Base-by-base conservation (phyloP, 2,797 vertebrate genomes). In the Molossus molossus region DNA sequence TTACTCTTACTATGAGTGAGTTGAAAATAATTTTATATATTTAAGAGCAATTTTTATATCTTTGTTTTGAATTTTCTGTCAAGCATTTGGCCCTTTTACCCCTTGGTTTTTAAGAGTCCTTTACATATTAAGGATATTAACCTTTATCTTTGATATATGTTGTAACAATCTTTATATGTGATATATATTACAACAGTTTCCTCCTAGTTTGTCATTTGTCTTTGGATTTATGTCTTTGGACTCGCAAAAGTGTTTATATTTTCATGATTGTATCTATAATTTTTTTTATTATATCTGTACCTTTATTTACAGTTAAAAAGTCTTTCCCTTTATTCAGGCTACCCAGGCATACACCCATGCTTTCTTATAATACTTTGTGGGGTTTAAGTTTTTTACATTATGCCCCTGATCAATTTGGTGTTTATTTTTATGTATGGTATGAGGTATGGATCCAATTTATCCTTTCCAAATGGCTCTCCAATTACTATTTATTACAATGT, bases 401-500 rank as follows among this genome's bases (percentile, higher is more conserved):
- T 13, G 29, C 64, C 13, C 14, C 14, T 65, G 64, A 65, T 65
- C 64, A 29, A 65, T 65, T 65, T 65, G 64, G 27, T 65, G 29
- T 65, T 65, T 65, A n/a, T 65, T 65, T 6, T 65, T 65, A 5
- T n/a, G 14, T 65, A 8, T 65, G 64, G 14, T 15, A 65, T 65
- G 64, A 65, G 14, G 64, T 65, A 15, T n/a, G 27, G 27, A n/a
- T 65, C 27, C 29, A n/a, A n/a, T 65, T 65, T 65, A 65, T 65
- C 29, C 64, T 65, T 65, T 65, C 64, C 62, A 88, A 67, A 77
- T 83, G 33, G 55, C 57, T 95, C 55, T 83, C 33, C 40, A 69
- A 25, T 95, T 55, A 75, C 60, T n/a, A 69, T 76, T 82, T 67
- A 62, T 88, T 88, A 83, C 76, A 83, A 83, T 70, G 50, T 81